phyloP scores from a whole-genome alignment of 2,888 invertebrate genomes.

The Andrena dorsata region DNA sequence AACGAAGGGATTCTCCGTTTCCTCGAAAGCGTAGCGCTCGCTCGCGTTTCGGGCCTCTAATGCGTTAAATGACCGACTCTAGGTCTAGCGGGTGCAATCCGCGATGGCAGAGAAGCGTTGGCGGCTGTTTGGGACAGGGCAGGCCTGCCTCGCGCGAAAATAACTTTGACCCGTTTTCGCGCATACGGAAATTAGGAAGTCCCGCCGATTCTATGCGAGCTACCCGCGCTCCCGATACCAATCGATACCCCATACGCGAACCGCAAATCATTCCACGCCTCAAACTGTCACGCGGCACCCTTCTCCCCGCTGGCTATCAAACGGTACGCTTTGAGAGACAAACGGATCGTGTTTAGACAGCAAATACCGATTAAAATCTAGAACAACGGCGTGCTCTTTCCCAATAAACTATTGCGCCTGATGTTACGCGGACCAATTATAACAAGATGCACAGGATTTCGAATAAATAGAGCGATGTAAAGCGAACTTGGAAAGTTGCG shows the following conservation, averaged over 20 bases:
- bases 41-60: neutral
- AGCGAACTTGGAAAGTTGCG: neutral
- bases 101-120: conserved; percentile 46
- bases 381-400: neutral
- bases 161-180: conserved; percentile 76
- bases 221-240: conserved; percentile 36
- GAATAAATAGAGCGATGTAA: neutral
- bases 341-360: neutral
- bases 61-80: conserved; percentile 47
- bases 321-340: neutral
- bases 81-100: conserved; percentile 59
- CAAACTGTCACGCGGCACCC: too few relatives aligned
- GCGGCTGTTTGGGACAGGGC: conserved; percentile 57
- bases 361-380: conserved; percentile 4
- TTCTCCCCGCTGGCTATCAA: neutral
- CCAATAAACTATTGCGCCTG: conserved; percentile 1
- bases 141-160: conserved; percentile 71
- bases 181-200: conserved; percentile 69
- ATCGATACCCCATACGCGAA: conserved; percentile 5
- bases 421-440: neutral
- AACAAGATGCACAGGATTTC: too few relatives aligned
- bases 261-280: neutral
- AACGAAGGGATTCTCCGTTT: conserved; percentile 31
- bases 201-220: conserved; percentile 24
- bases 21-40: conserved; percentile 25